A percentile compares a stretch with the other conserved stretches of the same genome.
Conservation (phyloP, 2,113 vertebrate genomes). For the Laticauda laticaudata region DNA sequence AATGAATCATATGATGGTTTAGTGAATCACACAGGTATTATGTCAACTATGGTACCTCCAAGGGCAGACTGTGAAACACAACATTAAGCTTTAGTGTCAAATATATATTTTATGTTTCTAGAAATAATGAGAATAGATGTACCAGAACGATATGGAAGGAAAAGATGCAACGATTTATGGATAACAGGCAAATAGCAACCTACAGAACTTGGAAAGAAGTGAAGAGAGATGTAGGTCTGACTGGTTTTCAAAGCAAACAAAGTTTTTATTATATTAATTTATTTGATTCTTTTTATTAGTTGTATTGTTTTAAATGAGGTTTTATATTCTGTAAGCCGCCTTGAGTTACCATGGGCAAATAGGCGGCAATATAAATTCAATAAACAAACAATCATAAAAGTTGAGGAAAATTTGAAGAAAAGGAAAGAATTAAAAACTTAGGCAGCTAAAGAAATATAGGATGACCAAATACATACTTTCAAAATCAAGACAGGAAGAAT, state of each 20-base stretch:
- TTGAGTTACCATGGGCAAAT: too few species aligned
- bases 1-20: neutral
- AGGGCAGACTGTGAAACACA: neutral
- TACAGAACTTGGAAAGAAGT: neutral
- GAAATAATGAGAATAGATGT: neutral
- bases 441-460: neutral
- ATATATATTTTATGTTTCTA: neutral
- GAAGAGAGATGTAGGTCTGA: neutral
- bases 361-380: too few species aligned
- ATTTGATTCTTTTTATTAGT: too few species aligned
- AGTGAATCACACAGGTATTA: neutral
- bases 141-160: neutral
- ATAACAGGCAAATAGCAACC: neutral
- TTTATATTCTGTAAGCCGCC: too few species aligned
- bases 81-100: neutral
- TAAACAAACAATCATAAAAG: neutral
- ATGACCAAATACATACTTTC: neutral
- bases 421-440: neutral
- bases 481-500: neutral
- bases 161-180: neutral
- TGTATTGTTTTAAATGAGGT: too few species aligned
- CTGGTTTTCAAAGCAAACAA: neutral
- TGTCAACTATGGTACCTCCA: neutral
- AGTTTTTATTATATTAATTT: too few species aligned
- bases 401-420: neutral